Evolutionary conservation across 2,113 vertebrate species (phyloP), one percentile per base, ranked within the genome.

Genomic region (Phrynocephalus versicolor): DNA sequence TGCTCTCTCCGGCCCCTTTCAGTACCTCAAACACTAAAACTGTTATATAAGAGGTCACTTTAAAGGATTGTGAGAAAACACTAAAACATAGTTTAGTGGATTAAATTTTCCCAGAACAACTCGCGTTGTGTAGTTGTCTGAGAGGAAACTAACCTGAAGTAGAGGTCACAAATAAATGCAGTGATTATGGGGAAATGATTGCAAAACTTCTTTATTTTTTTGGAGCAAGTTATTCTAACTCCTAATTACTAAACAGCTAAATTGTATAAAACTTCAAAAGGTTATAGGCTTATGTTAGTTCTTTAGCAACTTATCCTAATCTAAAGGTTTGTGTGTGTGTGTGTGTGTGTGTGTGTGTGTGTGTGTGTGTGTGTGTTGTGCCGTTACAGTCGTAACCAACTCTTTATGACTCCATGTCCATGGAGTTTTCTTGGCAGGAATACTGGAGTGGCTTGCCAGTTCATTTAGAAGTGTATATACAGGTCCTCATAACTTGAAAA

Each of bases 171-270:
- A 23, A n/a, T 90, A 88, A 91, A 85, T 86, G 25, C 87, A 87
- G 39, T 84, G 41, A 79, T 89, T 89, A 81, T 88, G 74, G 86
- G 89, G 88, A 90, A 81, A 86, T 75, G 84, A 51, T 78, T 89
- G 41, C 27, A 75, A 33, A 77, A 13, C 27, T 70, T 55, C 30
- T 67, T 84, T 80, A 83, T 45, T 83, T 84, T 89, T 37, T 21
- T 83, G 86, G 65, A 79, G 73, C 87, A 57, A 92, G 81, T 60
- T 82, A 88, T 88, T 76, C 85, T 86, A 92, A 60, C 33, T 33
- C 2, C 12, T 72, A 33, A 19, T 30, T 51, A 72, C 10, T 33
- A 60, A 25, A 25, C 57, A 90, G 80, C 89, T 67, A 70, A 84
- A 2, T 88, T 58, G 33, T 41, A 88, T 72, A 84, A 77, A 76